Evolutionary conservation across 2,888 invertebrate species (phyloP).

Genomic region (Zele albiditarsus): DNA sequence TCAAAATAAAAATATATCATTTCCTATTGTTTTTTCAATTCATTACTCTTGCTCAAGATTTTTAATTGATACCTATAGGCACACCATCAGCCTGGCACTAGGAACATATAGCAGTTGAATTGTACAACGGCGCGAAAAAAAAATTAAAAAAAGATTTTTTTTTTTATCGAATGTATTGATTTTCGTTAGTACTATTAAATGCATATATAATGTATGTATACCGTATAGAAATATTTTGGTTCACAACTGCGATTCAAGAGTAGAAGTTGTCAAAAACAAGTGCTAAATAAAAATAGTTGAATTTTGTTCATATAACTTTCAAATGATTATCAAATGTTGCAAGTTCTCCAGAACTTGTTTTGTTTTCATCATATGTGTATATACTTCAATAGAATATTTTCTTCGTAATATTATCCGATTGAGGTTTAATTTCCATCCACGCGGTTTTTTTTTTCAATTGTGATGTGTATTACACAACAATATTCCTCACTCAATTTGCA

Average conservation of each 20-base stretch:
- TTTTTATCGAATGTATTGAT: conserved; percentile 13
- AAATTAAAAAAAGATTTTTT: neutral
- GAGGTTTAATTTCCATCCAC: conserved; percentile 31
- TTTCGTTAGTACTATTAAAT: conserved; percentile 41
- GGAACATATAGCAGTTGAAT: neutral
- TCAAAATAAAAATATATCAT: neutral
- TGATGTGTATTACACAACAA: conserved; percentile 1
- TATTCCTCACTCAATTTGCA: neutral
- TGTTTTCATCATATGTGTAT: conserved; percentile 12
- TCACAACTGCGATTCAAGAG: conserved; percentile 45
- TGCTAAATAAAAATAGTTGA: conserved; percentile 30
- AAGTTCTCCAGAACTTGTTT: conserved; percentile 30
- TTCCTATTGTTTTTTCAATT: neutral
- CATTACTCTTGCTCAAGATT: neutral
- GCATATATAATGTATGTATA: conserved; percentile 33
- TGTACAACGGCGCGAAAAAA: neutral
- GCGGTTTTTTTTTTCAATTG: conserved; percentile 21
- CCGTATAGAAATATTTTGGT: conserved; percentile 38
- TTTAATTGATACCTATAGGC: neutral
- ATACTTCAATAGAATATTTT: conserved; percentile 27
- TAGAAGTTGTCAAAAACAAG: conserved; percentile 27
- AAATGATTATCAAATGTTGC: conserved; percentile 60
- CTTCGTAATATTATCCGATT: conserved; percentile 39
- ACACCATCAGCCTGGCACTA: conserved; percentile 5
- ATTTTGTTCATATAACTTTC: conserved; percentile 52